Evolutionary conservation across 2,113 vertebrate species (phyloP).

Genomic region (Ginglymostoma cirratum): DNA sequence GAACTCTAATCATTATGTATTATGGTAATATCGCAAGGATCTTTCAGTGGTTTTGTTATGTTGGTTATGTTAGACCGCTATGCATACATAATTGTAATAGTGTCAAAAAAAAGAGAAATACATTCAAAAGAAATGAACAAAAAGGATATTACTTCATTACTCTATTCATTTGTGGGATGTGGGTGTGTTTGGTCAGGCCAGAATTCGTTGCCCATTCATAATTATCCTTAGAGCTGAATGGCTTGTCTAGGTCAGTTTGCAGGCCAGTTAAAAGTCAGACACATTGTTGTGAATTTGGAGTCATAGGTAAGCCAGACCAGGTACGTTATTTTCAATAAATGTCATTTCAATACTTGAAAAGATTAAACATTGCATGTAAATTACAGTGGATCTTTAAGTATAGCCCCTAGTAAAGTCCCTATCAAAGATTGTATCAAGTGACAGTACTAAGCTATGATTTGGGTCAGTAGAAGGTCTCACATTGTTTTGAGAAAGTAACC

Average conservation of each 20-base stretch:
- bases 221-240: too few relatives aligned
- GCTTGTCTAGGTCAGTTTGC: too few relatives aligned
- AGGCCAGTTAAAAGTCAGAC: too few relatives aligned
- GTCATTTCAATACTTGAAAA: background rate
- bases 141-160: background rate
- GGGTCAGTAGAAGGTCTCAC: background rate
- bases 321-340: background rate
- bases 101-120: background rate
- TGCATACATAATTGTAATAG: background rate
- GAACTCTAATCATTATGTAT: conserved; percentile 3
- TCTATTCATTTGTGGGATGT: too few relatives aligned
- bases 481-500: conserved; percentile 6
- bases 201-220: too few relatives aligned
- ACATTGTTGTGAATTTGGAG: too few relatives aligned
- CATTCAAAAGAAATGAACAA: background rate
- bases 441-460: background rate
- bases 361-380: background rate
- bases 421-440: background rate
- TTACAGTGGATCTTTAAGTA: background rate
- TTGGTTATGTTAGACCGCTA: background rate
- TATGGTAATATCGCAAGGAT: background rate
- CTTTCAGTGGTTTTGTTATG: background rate
- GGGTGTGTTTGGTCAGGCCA: too few relatives aligned
- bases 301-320: too few relatives aligned
- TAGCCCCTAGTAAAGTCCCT: background rate